These are phyloP conservation scores for Drosophila emarginata DNA, from an alignment of 2,888 invertebrate species.

Conservation along the genomic window DNA sequence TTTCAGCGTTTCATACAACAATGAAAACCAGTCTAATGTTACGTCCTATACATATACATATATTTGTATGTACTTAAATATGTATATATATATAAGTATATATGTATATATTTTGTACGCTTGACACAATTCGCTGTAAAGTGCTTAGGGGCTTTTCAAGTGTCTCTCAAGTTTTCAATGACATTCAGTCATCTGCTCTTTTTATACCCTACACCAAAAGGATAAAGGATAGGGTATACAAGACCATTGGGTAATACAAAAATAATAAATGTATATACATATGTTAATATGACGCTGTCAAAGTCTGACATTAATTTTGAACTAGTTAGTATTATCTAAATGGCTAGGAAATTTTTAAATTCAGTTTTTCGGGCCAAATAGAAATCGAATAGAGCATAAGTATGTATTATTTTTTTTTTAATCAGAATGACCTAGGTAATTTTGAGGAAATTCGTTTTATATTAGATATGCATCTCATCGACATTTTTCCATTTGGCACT, in stretches of 20 bases:
- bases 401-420: too few species aligned
- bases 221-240: background rate
- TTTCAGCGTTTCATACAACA: conserved; percentile 17
- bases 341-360: too few species aligned
- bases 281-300: too few species aligned
- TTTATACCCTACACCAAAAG: conserved; percentile 38
- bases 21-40: background rate
- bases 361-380: too few species aligned
- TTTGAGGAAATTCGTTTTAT: too few species aligned
- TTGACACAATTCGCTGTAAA: conserved; percentile 70
- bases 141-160: conserved; percentile 54
- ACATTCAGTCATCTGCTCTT: conserved; percentile 71
- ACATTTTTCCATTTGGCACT: too few species aligned
- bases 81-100: conserved; percentile 13
- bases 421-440: too few species aligned
- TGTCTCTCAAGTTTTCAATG: conserved; percentile 60
- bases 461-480: too few species aligned
- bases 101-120: conserved; percentile 60
- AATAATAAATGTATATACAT: background rate
- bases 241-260: too few species aligned
- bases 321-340: too few species aligned
- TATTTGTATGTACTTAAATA: background rate
- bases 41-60: background rate
- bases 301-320: too few species aligned
- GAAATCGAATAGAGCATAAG: too few species aligned